Conservation (phyloP, 2,888 invertebrate species). For the Lasioglossum figueresi region DNA sequence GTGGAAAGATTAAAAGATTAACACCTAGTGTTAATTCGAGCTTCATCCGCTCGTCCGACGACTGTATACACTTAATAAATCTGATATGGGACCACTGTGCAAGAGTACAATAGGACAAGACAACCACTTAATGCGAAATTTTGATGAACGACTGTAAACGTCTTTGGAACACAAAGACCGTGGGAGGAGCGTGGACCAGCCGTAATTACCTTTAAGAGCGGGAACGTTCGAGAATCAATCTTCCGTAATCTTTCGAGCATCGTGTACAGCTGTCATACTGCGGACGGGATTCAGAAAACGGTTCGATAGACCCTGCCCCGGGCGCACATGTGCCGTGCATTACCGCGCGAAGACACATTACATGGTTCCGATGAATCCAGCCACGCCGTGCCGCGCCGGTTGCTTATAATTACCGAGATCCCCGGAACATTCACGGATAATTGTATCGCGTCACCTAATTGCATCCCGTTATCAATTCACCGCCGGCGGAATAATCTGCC, state of each 20-base stretch:
- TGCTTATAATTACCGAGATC: slow-evolving; percentile 43
- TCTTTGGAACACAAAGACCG: not conserved
- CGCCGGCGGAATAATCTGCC: slow-evolving; percentile 24
- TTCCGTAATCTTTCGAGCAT: not conserved
- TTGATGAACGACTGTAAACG: not conserved
- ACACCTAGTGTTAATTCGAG: too few relatives aligned
- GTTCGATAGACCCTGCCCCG: too few relatives aligned
- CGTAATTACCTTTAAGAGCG: not conserved
- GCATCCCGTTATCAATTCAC: slow-evolving; percentile 40
- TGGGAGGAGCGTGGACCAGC: not conserved
- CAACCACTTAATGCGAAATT: not conserved
- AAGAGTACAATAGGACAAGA: not conserved
- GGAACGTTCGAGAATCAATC: not conserved
- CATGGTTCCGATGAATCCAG: slow-evolving; percentile 18
- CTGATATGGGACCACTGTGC: not conserved
- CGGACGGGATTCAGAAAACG: not conserved
- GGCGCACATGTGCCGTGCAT: not conserved
- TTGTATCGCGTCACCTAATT: slow-evolving; percentile 50
- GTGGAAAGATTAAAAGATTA: too few relatives aligned
- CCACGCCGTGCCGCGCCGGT: slow-evolving; percentile 4
- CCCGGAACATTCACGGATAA: slow-evolving; percentile 32
- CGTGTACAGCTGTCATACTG: not conserved
- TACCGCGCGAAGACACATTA: not conserved
- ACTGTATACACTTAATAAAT: not conserved
- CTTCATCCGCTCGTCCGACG: too few relatives aligned